phyloP scores from a whole-genome alignment of 1,140 invertebrate species.

The Hestina assimilis region DNA sequence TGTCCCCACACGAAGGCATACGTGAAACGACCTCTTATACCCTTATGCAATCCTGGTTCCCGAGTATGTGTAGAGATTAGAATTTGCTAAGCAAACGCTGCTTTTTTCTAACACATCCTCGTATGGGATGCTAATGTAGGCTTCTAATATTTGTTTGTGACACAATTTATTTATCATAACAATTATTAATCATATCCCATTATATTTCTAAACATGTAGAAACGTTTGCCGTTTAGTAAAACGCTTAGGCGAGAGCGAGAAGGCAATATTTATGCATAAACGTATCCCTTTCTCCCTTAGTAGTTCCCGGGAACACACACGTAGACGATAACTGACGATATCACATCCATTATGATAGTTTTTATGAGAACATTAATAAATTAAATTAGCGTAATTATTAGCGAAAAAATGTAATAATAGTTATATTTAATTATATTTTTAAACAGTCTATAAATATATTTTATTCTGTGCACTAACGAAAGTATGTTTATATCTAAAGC shows the following conservation, averaged over 20 bases:
- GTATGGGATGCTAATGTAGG: conserved; percentile 44
- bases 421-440: neutral
- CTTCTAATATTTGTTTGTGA: conserved; percentile 27
- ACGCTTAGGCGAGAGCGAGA: conserved; percentile 24
- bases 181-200: neutral
- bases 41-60: conserved; percentile 59
- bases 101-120: conserved; percentile 67
- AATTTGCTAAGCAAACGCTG: conserved; percentile 75
- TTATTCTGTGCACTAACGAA: no score
- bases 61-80: conserved; percentile 77
- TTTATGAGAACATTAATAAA: conserved; percentile 4
- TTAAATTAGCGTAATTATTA: no score
- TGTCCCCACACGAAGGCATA: conserved; percentile 60
- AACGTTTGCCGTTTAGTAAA: neutral
- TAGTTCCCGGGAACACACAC: conserved; percentile 30
- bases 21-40: conserved; percentile 52
- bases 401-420: neutral
- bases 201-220: conserved; percentile 12
- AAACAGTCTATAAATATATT: no score
- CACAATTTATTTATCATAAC: neutral
- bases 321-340: conserved; percentile 18
- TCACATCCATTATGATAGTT: conserved; percentile 1
- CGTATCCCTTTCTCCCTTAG: conserved; percentile 11
- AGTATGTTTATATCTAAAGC: no score
- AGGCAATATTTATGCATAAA: conserved; percentile 3